A percentile compares a stretch with the other conserved stretches of the same genome.
phyloP scores from a whole-genome alignment of 2,113 vertebrate species.

The Glaucomys volans region DNA sequence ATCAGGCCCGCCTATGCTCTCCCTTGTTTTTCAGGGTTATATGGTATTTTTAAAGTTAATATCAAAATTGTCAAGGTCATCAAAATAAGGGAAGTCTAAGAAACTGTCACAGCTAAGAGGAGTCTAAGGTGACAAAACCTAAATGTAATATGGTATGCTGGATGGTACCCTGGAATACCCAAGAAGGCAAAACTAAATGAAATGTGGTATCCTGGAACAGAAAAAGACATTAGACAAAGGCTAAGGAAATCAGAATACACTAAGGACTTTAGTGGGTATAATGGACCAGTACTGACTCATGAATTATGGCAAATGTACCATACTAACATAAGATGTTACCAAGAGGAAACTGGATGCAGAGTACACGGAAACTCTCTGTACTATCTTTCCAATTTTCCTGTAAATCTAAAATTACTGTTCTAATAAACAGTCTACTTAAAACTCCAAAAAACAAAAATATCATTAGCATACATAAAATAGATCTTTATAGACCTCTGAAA shows the following conservation, averaged over 20 bases:
- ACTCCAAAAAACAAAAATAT: neutral
- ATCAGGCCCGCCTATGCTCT: neutral
- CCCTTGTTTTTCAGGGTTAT: neutral
- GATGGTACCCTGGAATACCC: neutral
- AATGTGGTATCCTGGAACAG: conserved; percentile 19
- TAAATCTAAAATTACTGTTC: conserved; percentile 54
- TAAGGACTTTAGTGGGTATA: neutral
- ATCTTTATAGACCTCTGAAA: neutral
- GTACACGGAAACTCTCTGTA: conserved; percentile 22
- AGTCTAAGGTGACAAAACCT: conserved; percentile 11
- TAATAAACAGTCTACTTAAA: conserved; percentile 45
- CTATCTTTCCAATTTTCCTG: conserved; percentile 1
- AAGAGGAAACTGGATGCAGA: neutral
- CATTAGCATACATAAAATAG: conserved; percentile 44
- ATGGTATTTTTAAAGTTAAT: conserved; percentile 20
- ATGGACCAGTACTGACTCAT: neutral
- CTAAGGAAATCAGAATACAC: conserved; percentile 42
- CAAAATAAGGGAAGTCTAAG: conserved; percentile 48
- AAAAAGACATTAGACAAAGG: conserved; percentile 28
- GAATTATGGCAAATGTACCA: neutral
- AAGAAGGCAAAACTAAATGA: neutral
- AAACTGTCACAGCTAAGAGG: neutral
- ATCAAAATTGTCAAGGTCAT: conserved; percentile 46
- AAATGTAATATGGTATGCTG: neutral
- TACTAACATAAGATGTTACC: neutral